Base-by-base conservation (phyloP, 2,888 invertebrate genomes). In the Lomographa bimaculata region DNA sequence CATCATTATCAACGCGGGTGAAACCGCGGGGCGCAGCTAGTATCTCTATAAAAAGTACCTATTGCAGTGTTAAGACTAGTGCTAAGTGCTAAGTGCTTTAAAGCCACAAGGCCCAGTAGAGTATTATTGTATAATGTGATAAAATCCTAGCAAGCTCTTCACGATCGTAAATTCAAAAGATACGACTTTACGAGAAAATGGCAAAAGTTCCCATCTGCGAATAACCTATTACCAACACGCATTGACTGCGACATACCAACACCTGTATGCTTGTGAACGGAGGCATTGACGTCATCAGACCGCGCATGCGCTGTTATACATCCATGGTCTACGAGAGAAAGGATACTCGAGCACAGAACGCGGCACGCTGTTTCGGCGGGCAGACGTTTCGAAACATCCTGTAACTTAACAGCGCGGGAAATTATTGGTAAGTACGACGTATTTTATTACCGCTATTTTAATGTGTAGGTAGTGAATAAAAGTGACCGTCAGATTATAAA, bases 181-280 rank as follows among this genome's bases (percentile, higher is more conserved):
- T n/a, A n/a, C n/a, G n/a, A n/a, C n/a, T n/a, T n/a, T n/a, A n/a
- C n/a, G n/a, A n/a, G n/a, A n/a, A n/a, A n/a, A n/a, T n/a, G n/a
- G n/a, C n/a, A n/a, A n/a, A n/a, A n/a, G n/a, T n/a, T n/a, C n/a
- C 8, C 7, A 37, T 30, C 42, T 35, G 25, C 19, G 20, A 45
- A 37, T 5, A 32, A 24, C 24, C 27, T 33, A 46, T 40, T 39
- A 39, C 18, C 17, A 28, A 37, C 34, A 38, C 47, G 16, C 32
- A 12, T n/a, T 35, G 56, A 60, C 61, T 64, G 64, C 64, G 57
- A 61, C 56, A 67, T 57, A 71, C 67, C 68, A 69, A 77, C 75
- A 80, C 83, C 83, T 85, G 83, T 84, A 77, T 75, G 78, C 71
- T 79, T 77, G 74, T 85, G 85, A 86, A 84, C 76, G 85, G 72